Percentiles rank a stretch among this genome's conserved stretches.
Evolutionary conservation across 2,888 invertebrate genomes (phyloP).

Genomic region (Lissocephala sabroskyi): DNA sequence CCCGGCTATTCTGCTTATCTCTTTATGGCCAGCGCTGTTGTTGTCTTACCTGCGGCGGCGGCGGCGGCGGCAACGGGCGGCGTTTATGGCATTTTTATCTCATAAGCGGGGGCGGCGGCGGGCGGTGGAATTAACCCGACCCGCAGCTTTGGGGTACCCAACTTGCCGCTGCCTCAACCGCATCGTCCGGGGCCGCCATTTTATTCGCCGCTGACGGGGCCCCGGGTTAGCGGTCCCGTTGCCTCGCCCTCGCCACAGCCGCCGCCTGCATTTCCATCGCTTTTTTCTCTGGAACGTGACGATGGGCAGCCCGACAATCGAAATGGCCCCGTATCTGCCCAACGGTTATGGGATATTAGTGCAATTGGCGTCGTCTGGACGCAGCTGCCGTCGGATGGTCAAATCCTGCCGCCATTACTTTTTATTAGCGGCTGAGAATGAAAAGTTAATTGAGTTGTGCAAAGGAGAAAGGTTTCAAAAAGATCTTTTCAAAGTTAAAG

Average conservation of each 20-base stretch:
- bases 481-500: no score
- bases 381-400: no score
- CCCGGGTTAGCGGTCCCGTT: conserved; percentile 8
- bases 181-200: no score
- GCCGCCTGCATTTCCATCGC: conserved; percentile 25
- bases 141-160: conserved; percentile 3
- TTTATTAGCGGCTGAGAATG: no score
- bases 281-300: conserved; percentile 42
- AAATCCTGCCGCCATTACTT: no score
- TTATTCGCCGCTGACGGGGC: conserved; percentile 1
- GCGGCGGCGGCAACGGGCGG: conserved; percentile 23
- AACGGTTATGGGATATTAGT: conserved; percentile 27
- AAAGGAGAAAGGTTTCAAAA: no score
- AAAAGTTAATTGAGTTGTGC: no score
- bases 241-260: conserved; percentile 7
- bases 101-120: conserved; percentile 13
- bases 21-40: conserved; percentile 17
- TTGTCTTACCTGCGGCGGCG: conserved; percentile 50
- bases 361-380: conserved; percentile 5
- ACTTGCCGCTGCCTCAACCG: no score
- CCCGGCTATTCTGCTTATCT: not conserved
- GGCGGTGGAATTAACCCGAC: conserved; percentile 20
- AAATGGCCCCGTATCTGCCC: conserved; percentile 17
- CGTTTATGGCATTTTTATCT: conserved; percentile 54
- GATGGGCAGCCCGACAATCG: conserved; percentile 33